A percentile compares a stretch with the other conserved stretches of the same genome.
Conservation (phyloP, 2,888 invertebrate species). For the Tetragnatha montana region DNA sequence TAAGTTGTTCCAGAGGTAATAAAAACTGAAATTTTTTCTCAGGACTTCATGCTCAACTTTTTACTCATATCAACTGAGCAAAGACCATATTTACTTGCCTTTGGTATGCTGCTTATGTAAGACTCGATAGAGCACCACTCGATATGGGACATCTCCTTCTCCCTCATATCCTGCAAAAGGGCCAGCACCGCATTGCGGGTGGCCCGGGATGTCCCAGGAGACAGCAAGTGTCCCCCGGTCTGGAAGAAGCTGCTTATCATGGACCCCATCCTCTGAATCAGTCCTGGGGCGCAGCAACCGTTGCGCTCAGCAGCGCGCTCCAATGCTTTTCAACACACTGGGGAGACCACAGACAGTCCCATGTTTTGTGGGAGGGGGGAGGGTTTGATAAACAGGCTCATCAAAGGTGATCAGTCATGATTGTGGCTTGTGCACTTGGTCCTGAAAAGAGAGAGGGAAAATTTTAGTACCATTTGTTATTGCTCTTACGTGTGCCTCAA, state of each 20-base stretch:
- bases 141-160: constrained; percentile 66
- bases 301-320: constrained; percentile 49
- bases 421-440: too few species aligned
- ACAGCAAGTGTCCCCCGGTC: constrained; percentile 70
- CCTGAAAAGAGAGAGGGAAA: not conserved
- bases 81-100: constrained; percentile 77
- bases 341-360: not conserved
- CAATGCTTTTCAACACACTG: constrained; percentile 31
- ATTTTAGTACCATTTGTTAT: too few species aligned
- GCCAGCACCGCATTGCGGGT: constrained; percentile 68
- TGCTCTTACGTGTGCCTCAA: too few species aligned
- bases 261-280: constrained; percentile 69
- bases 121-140: constrained; percentile 77
- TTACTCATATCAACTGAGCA: too few species aligned
- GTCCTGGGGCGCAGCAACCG: constrained; percentile 64
- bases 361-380: too few species aligned
- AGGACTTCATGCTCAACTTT: too few species aligned
- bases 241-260: constrained; percentile 72
- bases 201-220: constrained; percentile 70
- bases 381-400: too few species aligned
- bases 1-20: too few species aligned
- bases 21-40: too few species aligned
- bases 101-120: constrained; percentile 82
- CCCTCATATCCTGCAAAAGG: constrained; percentile 70
- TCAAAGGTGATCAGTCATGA: too few species aligned